A percentile compares a stretch with the other conserved stretches of the same genome.
Conservation (phyloP, 2,797 vertebrate species). For the Oreochromis grahami region DNA sequence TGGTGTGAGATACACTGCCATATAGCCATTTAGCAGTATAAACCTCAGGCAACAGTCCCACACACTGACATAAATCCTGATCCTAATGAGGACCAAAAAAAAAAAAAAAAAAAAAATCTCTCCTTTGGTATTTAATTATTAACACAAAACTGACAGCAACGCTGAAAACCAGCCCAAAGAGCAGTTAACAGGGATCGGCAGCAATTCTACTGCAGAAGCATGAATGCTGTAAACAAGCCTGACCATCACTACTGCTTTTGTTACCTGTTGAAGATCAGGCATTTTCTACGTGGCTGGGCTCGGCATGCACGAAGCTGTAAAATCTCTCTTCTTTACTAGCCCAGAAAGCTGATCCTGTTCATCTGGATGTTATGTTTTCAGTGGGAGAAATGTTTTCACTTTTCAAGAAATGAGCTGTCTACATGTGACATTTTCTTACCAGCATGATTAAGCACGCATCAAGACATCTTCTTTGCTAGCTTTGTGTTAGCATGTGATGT, state of each 20-base stretch:
- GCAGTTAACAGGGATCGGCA: neutral
- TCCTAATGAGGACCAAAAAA: neutral
- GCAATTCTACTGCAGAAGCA: neutral
- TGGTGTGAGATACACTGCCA: neutral
- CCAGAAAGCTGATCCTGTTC: neutral
- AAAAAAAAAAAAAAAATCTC: neutral
- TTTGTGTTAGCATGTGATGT: neutral
- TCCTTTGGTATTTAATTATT: neutral
- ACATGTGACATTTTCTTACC: neutral
- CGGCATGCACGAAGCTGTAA: accelerated
- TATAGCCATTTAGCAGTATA: neutral
- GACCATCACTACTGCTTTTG: neutral
- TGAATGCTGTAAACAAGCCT: neutral
- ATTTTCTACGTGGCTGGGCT: neutral
- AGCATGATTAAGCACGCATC: neutral
- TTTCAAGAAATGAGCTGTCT: neutral
- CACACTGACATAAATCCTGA: neutral
- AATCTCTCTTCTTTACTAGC: neutral
- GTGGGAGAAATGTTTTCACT: neutral
- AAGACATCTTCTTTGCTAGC: neutral
- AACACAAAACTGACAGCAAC: neutral
- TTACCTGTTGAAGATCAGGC: neutral
- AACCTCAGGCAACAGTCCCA: neutral
- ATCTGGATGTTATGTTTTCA: neutral
- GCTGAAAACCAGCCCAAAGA: neutral